phyloP scores from a whole-genome alignment of 2,888 invertebrate genomes.

The Trichogramma evanescens region DNA sequence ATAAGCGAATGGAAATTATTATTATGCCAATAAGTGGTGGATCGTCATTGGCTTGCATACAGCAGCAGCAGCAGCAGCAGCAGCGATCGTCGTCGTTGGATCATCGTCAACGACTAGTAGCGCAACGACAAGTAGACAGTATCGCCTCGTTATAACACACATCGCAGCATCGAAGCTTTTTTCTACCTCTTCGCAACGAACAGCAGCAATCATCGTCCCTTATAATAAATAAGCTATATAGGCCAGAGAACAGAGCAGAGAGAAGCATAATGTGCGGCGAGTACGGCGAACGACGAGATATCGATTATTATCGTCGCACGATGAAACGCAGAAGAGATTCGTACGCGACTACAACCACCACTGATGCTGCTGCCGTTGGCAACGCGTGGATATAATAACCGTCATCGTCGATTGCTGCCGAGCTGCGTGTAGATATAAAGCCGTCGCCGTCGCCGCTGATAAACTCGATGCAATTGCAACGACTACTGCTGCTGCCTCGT shows the following conservation, averaged over 20 bases:
- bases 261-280: slow-evolving; percentile 19
- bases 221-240: too few relatives aligned
- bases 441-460: neutral
- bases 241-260: neutral
- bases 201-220: too few relatives aligned
- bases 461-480: neutral
- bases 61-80: neutral
- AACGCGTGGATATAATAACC: neutral
- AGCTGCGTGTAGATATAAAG: too few relatives aligned
- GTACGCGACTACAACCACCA: neutral
- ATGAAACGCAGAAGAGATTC: too few relatives aligned
- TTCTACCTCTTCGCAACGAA: too few relatives aligned
- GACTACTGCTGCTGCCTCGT: too few relatives aligned
- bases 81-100: neutral
- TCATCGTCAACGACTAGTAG: neutral
- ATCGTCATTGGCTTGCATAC: neutral
- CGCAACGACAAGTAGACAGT: neutral
- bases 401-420: neutral
- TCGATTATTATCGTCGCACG: too few relatives aligned
- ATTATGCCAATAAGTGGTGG: slow-evolving; percentile 19
- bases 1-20: too few relatives aligned
- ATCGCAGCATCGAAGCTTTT: slow-evolving; percentile 5
- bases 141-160: neutral
- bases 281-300: slow-evolving; percentile 11
- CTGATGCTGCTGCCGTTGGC: neutral